Evolutionary conservation across 37 sponge, comb jelly and placozoan genomes (phyloP).

Genomic region (Spongilla lacustris): DNA sequence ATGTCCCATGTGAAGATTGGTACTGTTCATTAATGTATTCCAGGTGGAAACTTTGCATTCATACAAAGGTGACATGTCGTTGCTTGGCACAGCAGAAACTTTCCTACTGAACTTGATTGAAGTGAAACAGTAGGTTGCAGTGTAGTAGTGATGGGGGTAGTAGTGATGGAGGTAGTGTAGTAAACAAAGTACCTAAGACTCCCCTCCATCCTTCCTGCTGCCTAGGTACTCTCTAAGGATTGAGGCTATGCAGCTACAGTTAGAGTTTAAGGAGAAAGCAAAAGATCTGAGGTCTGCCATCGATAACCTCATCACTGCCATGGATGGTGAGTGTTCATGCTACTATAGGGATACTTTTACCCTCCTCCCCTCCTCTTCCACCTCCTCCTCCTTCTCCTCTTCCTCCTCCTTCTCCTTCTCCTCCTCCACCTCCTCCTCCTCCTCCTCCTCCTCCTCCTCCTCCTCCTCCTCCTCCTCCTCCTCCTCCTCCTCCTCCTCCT

Average conservation of each 20-base stretch:
- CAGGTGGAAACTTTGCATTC: slow-evolving; percentile 61
- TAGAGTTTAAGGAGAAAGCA: slow-evolving; percentile 67
- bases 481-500: no score
- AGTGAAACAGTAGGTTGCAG: slow-evolving; percentile 45
- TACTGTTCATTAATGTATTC: no score
- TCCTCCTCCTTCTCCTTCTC: no score
- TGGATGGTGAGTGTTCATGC: slow-evolving; percentile 27
- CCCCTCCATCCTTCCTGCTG: background rate
- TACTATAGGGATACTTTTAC: slow-evolving; percentile 4
- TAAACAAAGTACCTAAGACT: no score
- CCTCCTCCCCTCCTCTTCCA: no score
- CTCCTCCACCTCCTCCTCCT: no score
- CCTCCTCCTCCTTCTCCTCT: no score
- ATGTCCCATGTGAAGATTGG: no score
- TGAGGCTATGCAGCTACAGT: slow-evolving; percentile 60
- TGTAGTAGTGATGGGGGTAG: background rate
- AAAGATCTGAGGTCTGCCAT: slow-evolving; percentile 61
- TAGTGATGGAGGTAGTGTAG: no score
- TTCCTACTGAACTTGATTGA: slow-evolving; percentile 67
- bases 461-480: no score
- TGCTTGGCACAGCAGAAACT: slow-evolving; percentile 73
- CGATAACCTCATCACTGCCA: slow-evolving; percentile 26
- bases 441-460: no score
- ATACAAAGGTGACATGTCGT: slow-evolving; percentile 54
- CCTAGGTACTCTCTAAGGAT: slow-evolving; percentile 61